A percentile compares a stretch with the other conserved stretches of the same genome.
Conservation (phyloP, 2,113 vertebrate genomes). For the Saccopteryx bilineata region DNA sequence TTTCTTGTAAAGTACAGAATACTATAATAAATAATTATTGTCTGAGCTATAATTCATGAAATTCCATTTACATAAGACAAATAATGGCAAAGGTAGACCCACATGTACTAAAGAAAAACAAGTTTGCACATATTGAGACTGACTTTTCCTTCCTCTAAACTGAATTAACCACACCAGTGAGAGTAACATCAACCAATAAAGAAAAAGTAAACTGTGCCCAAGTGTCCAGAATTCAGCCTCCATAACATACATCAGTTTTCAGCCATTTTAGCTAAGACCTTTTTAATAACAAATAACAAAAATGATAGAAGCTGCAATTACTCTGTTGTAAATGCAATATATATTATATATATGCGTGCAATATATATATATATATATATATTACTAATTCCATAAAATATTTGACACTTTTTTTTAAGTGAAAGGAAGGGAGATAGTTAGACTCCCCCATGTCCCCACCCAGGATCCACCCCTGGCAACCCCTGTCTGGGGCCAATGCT, state of each 20-base stretch:
- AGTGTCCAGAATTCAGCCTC: conserved; percentile 26
- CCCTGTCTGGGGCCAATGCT: too few species aligned
- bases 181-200: conserved; percentile 49
- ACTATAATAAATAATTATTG: not conserved
- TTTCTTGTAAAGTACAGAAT: conserved; percentile 54
- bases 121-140: conserved; percentile 13
- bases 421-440: too few species aligned
- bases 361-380: not conserved
- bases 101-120: conserved; percentile 35
- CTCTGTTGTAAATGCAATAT: conserved; percentile 58
- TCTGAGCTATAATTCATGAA: conserved; percentile 25
- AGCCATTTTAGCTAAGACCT: conserved; percentile 62
- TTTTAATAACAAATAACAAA: conserved; percentile 51
- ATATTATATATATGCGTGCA: too few species aligned
- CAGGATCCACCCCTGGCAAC: too few species aligned
- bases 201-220: conserved; percentile 54
- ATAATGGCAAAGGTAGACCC: not conserved
- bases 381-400: conserved; percentile 61
- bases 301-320: conserved; percentile 55
- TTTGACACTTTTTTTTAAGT: conserved; percentile 61
- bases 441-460: too few species aligned
- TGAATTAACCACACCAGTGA: conserved; percentile 17
- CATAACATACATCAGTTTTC: conserved; percentile 52
- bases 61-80: conserved; percentile 36
- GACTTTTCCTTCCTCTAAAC: conserved; percentile 45